These are phyloP conservation scores for Chrysolina haemoptera DNA, from an alignment of 2,888 invertebrate genomes.

Conservation along the genomic window DNA sequence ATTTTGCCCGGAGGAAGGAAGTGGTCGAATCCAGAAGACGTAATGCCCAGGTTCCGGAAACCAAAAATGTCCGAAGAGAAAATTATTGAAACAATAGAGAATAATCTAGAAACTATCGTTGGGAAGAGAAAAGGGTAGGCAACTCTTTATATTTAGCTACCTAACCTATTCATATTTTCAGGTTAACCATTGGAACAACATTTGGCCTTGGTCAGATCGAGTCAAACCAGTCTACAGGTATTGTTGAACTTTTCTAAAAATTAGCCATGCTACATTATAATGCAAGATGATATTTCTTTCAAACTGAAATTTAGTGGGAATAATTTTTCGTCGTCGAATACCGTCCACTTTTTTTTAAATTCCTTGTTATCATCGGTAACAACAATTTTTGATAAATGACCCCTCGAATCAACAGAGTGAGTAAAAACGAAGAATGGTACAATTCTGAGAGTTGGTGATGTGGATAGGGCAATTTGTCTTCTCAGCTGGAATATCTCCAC, in stretches of 20 bases:
- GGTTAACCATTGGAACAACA: constrained; percentile 78
- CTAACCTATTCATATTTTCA: constrained; percentile 69
- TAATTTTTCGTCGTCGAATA: not conserved
- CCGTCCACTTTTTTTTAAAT: not conserved
- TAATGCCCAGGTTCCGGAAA: constrained; percentile 65
- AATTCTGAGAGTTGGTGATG: no score
- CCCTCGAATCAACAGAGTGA: no score
- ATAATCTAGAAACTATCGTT: constrained; percentile 88
- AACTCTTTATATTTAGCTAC: constrained; percentile 36
- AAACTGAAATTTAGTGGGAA: not conserved
- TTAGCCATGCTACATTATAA: not conserved
- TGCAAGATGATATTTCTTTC: not conserved
- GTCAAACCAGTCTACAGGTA: constrained; percentile 76
- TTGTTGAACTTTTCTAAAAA: constrained; percentile 16
- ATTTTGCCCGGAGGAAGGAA: constrained; percentile 84
- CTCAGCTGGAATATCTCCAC: not conserved
- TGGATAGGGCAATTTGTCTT: no score
- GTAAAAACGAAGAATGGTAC: no score
- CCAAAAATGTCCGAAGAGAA: constrained; percentile 86
- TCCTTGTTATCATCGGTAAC: no score
- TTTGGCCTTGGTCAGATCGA: constrained; percentile 76
- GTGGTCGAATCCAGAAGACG: constrained; percentile 88
- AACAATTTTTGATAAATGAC: no score
- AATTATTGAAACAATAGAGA: constrained; percentile 87
- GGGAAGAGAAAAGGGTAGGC: constrained; percentile 89